Percentiles rank a stretch among this genome's conserved stretches.
phyloP scores from a whole-genome alignment of 2,113 vertebrate genomes.

The Sprattus sprattus region DNA sequence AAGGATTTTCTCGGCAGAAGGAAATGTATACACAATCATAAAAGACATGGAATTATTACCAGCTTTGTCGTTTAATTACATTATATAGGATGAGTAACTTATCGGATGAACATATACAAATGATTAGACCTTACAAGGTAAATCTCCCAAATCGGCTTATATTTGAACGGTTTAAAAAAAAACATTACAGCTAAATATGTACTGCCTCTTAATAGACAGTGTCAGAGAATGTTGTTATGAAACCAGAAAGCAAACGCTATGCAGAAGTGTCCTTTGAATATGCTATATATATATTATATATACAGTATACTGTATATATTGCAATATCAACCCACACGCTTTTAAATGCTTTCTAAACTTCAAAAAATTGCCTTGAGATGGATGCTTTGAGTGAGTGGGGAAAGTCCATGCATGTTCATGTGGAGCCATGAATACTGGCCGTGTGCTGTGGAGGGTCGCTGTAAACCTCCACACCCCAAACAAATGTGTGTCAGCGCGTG shows the following conservation, averaged over 20 bases:
- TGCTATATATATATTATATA: background rate
- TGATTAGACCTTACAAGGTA: background rate
- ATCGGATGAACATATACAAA: background rate
- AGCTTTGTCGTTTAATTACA: background rate
- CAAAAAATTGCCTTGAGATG: background rate
- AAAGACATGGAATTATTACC: background rate
- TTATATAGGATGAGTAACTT: background rate
- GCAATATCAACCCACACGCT: background rate
- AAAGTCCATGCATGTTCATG: constrained; percentile 4
- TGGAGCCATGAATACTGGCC: background rate
- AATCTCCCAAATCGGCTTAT: background rate
- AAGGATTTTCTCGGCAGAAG: background rate
- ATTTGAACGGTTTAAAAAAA: background rate
- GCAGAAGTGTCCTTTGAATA: background rate
- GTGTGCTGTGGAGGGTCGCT: background rate
- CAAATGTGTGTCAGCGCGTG: background rate
- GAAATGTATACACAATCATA: background rate
- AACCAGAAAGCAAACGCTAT: background rate
- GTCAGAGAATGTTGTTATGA: background rate
- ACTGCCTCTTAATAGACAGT: background rate
- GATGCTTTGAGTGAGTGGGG: background rate
- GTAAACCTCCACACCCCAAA: background rate
- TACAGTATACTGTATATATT: background rate
- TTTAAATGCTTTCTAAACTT: background rate
- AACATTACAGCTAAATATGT: background rate